Conservation (phyloP, 64 coral and sea anemone genomes). For the Actinia equina region DNA sequence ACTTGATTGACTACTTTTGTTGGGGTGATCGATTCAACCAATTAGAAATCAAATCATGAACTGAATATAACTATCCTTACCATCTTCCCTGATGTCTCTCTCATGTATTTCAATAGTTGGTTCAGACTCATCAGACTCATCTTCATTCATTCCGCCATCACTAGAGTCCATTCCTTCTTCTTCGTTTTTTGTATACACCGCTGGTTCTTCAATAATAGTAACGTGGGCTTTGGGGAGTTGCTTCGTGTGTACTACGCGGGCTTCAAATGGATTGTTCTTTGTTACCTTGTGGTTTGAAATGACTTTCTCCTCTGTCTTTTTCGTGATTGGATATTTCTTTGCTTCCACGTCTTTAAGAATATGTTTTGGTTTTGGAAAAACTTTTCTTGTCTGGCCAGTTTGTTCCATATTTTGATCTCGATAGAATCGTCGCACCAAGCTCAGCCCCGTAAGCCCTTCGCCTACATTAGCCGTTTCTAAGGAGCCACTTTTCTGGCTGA, state of each 20-base stretch:
- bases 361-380: not conserved
- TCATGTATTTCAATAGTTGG: slow-evolving; percentile 79
- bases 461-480: not conserved
- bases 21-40: no score
- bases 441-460: slow-evolving; percentile 20
- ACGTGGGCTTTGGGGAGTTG: slow-evolving; percentile 34
- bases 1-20: no score
- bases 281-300: not conserved
- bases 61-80: slow-evolving; percentile 3
- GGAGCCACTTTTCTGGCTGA: not conserved
- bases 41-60: no score
- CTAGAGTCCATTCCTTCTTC: slow-evolving; percentile 83
- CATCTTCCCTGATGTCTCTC: slow-evolving; percentile 81
- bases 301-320: slow-evolving; percentile 5
- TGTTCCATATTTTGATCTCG: slow-evolving; percentile 70
- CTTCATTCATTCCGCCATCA: slow-evolving; percentile 59
- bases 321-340: not conserved
- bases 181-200: slow-evolving; percentile 59
- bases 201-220: slow-evolving; percentile 73
- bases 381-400: not conserved
- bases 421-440: slow-evolving; percentile 77
- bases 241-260: slow-evolving; percentile 67
- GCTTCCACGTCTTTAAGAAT: not conserved
- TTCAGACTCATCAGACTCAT: slow-evolving; percentile 49
- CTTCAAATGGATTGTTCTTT: slow-evolving; percentile 19